Conservation (phyloP, 1,140 invertebrate species). For the Vanessa atalanta region DNA sequence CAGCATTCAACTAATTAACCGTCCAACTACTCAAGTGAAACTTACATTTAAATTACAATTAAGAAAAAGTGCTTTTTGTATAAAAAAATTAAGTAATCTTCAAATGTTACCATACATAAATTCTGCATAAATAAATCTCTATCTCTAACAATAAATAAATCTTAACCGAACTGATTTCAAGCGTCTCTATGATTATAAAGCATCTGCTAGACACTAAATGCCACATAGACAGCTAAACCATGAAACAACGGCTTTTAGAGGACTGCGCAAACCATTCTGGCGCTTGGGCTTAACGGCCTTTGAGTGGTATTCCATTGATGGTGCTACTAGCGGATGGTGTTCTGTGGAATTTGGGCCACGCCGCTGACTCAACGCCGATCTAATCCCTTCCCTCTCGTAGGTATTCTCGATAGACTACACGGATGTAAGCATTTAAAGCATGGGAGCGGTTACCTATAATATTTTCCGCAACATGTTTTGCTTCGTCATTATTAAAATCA, state of each 20-base stretch:
- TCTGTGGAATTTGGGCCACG: constrained; percentile 74
- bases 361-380: constrained; percentile 74
- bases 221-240: constrained; percentile 56
- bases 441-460: constrained; percentile 24
- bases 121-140: neutral
- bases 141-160: constrained; percentile 11
- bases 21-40: neutral
- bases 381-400: constrained; percentile 70
- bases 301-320: constrained; percentile 52
- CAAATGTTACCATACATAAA: neutral
- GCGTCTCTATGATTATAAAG: constrained; percentile 53
- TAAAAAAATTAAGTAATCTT: neutral
- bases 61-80: neutral
- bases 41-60: neutral
- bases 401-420: constrained; percentile 55
- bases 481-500: constrained; percentile 27
- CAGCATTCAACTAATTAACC: constrained; percentile 3
- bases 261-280: constrained; percentile 43
- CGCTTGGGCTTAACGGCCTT: constrained; percentile 36
- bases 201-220: constrained; percentile 68
- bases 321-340: constrained; percentile 64
- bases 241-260: constrained; percentile 67
- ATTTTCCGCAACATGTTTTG: constrained; percentile 15
- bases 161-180: constrained; percentile 33
- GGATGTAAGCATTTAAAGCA: constrained; percentile 43